These are phyloP conservation scores for Syngnathus typhle DNA, from an alignment of 2,113 vertebrate species.

Conservation along the genomic window DNA sequence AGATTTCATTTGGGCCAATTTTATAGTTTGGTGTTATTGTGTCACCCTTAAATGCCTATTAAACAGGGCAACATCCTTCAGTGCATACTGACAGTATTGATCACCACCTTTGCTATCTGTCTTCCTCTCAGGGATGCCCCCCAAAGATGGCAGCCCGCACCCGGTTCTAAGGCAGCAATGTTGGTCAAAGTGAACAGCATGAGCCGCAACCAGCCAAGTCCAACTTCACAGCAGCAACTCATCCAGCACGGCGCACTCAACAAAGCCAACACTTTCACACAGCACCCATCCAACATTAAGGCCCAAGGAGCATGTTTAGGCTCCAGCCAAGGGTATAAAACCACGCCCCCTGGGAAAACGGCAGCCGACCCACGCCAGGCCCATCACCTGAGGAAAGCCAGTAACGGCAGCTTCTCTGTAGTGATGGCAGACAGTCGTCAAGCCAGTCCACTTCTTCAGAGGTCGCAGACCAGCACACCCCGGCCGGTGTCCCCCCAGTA, in stretches of 20 bases:
- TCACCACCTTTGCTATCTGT: neutral
- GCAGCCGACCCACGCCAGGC: slow-evolving; percentile 66
- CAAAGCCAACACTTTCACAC: slow-evolving; percentile 55
- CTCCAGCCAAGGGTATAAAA: slow-evolving; percentile 63
- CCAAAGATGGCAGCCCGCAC: slow-evolving; percentile 79
- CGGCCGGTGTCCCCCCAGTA: slow-evolving; percentile 75
- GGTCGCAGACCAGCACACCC: slow-evolving; percentile 67
- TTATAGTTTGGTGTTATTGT: neutral
- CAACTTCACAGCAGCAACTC: slow-evolving; percentile 58
- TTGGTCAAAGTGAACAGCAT: slow-evolving; percentile 84
- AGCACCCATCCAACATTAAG: slow-evolving; percentile 62
- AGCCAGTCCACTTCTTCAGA: slow-evolving; percentile 63
- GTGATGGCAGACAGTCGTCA: slow-evolving; percentile 63
- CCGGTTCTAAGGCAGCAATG: slow-evolving; percentile 83
- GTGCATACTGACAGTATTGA: neutral
- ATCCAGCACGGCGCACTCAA: slow-evolving; percentile 40
- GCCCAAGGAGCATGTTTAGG: slow-evolving; percentile 55
- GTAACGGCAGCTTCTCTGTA: slow-evolving; percentile 80
- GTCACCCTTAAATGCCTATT: neutral
- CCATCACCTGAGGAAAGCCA: slow-evolving; percentile 80
- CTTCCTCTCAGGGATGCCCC: slow-evolving; percentile 61
- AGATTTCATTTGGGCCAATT: neutral
- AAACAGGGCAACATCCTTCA: neutral
- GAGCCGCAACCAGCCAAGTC: slow-evolving; percentile 61
- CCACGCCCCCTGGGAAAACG: slow-evolving; percentile 56